These are phyloP conservation scores for Meiosimyza decipiens DNA, from an alignment of 2,888 invertebrate genomes.

Conservation along the genomic window DNA sequence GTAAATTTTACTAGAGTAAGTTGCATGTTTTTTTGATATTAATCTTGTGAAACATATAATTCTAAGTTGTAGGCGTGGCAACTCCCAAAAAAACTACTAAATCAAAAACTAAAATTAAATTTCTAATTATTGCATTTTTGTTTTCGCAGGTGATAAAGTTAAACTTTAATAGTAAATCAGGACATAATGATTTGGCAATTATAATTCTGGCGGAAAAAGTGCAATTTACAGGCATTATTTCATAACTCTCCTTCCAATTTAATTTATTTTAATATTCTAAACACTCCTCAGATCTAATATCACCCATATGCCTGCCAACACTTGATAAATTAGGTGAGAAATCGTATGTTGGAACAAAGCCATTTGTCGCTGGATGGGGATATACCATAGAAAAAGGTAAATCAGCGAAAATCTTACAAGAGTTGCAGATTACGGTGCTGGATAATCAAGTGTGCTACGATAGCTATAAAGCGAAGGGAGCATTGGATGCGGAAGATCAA, in stretches of 20 bases:
- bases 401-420: slow-evolving; percentile 73
- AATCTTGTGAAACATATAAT: too few species aligned
- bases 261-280: slow-evolving; percentile 10
- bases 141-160: slow-evolving; percentile 44
- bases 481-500: slow-evolving; percentile 56
- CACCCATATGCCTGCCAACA: slow-evolving; percentile 81
- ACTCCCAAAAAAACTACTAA: too few species aligned
- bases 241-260: too few species aligned
- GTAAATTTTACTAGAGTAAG: slow-evolving; percentile 69
- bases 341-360: slow-evolving; percentile 71
- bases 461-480: slow-evolving; percentile 54
- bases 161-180: slow-evolving; percentile 57
- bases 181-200: slow-evolving; percentile 82
- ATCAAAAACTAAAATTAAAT: too few species aligned
- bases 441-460: slow-evolving; percentile 71
- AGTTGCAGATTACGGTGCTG: slow-evolving; percentile 78
- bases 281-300: slow-evolving; percentile 70
- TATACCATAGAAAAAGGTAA: slow-evolving; percentile 70
- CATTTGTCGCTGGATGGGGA: slow-evolving; percentile 78
- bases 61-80: too few species aligned
- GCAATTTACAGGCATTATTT: slow-evolving; percentile 69
- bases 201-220: slow-evolving; percentile 72
- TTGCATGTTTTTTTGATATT: slow-evolving; percentile 27
- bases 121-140: neutral
- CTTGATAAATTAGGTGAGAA: slow-evolving; percentile 69